phyloP scores from a whole-genome alignment of 1,140 invertebrate species.

The Hyphantria cunea region DNA sequence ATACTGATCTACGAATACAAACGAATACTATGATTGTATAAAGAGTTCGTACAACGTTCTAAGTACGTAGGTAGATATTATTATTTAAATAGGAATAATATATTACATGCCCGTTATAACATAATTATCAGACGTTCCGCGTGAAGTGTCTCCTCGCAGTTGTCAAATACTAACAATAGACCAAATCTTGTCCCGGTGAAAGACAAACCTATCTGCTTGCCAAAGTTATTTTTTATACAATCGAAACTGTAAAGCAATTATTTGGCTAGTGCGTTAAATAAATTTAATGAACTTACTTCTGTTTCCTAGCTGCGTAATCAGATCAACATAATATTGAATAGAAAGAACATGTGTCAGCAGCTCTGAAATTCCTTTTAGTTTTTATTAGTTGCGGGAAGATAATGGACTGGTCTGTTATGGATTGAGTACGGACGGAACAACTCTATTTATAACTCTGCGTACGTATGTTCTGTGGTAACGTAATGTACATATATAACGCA shows the following conservation, averaged over 20 bases:
- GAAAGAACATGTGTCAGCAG: conserved; percentile 31
- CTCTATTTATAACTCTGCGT: conserved; percentile 69
- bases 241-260: conserved; percentile 23
- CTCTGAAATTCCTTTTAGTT: conserved; percentile 42
- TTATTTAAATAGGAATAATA: too few species aligned
- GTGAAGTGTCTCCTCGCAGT: conserved; percentile 10
- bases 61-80: too few species aligned
- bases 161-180: conserved; percentile 30
- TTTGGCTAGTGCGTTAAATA: conserved; percentile 1
- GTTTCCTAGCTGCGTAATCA: neutral
- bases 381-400: conserved; percentile 75
- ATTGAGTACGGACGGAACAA: conserved; percentile 55
- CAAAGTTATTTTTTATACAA: conserved; percentile 30
- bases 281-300: conserved; percentile 5
- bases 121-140: conserved; percentile 8
- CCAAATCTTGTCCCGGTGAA: conserved; percentile 23
- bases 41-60: too few species aligned
- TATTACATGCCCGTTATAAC: neutral
- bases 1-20: too few species aligned
- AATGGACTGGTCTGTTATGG: conserved; percentile 70
- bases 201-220: conserved; percentile 24
- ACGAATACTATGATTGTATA: too few species aligned
- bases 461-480: conserved; percentile 58
- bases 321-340: conserved; percentile 2
- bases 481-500: conserved; percentile 43